Base-by-base conservation (phyloP, 1,140 invertebrate genomes). In the Macrotrachela quadricornifera region DNA sequence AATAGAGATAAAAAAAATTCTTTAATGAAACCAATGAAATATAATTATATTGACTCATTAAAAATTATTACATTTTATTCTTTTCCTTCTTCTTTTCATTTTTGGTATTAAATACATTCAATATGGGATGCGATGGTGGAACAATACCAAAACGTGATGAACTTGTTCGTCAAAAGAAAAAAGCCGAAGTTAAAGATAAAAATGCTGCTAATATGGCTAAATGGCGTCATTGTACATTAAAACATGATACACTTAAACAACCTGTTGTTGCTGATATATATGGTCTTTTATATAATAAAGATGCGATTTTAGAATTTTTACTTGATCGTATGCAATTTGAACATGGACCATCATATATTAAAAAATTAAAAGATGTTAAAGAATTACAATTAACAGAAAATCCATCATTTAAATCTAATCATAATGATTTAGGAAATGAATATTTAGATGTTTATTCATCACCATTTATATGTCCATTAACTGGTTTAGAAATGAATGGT, bases 121-220 rank as follows among this genome's bases (percentile, higher is more conserved):
- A 36, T 42, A 97, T 99, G 92, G 92, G 92, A 77, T 95, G 91
- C 66, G 92, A 99, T 77, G 92, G 92, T 62, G 92, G 92, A 62
- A 97, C 91, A 40, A 99, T 97, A 70, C 91, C 92, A 1, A 79
- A 79, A 60, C 73, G 92, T 57, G 85, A 91, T 69, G 90, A 94
- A 70, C 73, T 94, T 1, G 87, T 94, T 1, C 76, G 79, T 61
- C 72, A 80, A 3, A n/a, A 92, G 91, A 65, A 88, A 90, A 66
- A 80, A 80, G 44, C 85, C 92, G 73, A 79, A 87, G 73, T 83
- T 85, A 74, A 68, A 15, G 50, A 8, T 36, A 12, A 17, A 47
- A 6, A 15, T 36, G 6, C 17, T 53, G 43, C 47, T 39, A 14
- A 30, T 30, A 79, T 80, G 10, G 90, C 85, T 55, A 83, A 83